A percentile compares a stretch with the other conserved stretches of the same genome.
phyloP scores from a whole-genome alignment of 2,113 vertebrate genomes.

The Butorides virescens region DNA sequence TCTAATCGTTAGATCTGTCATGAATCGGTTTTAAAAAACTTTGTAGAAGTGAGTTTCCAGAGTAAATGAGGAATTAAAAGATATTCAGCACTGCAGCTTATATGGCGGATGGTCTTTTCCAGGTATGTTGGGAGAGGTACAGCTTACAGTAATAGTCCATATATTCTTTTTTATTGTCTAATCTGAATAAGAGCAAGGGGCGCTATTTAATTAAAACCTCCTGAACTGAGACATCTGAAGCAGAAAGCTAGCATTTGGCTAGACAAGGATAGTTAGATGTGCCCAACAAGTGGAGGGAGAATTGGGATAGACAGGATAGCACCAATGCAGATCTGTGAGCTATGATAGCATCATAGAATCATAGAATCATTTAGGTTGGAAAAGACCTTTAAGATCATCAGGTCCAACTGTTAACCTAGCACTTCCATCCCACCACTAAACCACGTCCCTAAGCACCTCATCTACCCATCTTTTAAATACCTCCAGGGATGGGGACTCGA shows the following conservation, averaged over 20 bases:
- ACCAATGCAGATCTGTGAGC: neutral
- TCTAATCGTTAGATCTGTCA: neutral
- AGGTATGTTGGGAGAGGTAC: neutral
- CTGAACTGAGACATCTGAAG: neutral
- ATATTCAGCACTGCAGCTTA: neutral
- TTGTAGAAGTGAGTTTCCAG: neutral
- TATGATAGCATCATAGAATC: neutral
- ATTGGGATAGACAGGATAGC: neutral
- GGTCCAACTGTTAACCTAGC: too few relatives aligned
- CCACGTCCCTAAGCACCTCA: too few relatives aligned
- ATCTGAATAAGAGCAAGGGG: neutral
- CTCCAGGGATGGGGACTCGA: too few relatives aligned
- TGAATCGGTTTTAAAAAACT: neutral
- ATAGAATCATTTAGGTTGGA: too few relatives aligned
- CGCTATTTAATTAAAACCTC: neutral
- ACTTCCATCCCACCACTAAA: too few relatives aligned
- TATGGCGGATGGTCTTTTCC: neutral
- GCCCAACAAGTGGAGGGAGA: neutral
- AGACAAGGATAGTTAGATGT: neutral
- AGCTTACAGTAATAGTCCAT: neutral
- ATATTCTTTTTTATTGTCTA: neutral
- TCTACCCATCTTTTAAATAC: too few relatives aligned
- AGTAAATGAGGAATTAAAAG: neutral
- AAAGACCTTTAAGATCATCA: too few relatives aligned
- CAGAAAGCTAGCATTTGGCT: neutral